phyloP scores from a whole-genome alignment of 2,888 invertebrate species.

The Drosophila borealis region DNA sequence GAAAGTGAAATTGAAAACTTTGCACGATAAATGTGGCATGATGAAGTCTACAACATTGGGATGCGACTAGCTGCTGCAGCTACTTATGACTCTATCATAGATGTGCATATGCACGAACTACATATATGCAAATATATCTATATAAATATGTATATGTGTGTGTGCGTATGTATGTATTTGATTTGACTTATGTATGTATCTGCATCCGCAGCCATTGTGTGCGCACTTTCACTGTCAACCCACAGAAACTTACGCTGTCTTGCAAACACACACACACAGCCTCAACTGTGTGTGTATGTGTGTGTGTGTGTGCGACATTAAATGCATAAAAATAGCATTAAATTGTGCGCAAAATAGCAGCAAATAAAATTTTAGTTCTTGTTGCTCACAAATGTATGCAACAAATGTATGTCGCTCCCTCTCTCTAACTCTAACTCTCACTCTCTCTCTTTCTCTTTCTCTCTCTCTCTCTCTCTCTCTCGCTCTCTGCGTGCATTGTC shows the following conservation, averaged over 20 bases:
- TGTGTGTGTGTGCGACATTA: conserved; percentile 55
- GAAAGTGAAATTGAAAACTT: conserved; percentile 81
- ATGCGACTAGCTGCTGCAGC: conserved; percentile 19
- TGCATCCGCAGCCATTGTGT: conserved; percentile 48
- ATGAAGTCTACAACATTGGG: conserved; percentile 18
- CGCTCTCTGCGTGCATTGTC: conserved; percentile 13
- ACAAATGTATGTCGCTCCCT: conserved; percentile 50
- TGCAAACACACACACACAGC: conserved; percentile 29
- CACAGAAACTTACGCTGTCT: conserved; percentile 54
- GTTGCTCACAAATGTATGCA: conserved; percentile 66
- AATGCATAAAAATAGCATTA: conserved; percentile 78
- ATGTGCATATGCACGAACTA: conserved; percentile 3
- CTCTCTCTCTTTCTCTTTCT: conserved; percentile 2
- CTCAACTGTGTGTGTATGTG: background rate
- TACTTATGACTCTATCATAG: conserved; percentile 45
- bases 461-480: background rate
- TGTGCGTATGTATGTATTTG: conserved; percentile 8
- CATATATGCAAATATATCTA: background rate
- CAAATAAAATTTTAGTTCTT: conserved; percentile 65
- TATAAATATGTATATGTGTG: conserved; percentile 7
- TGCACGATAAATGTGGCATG: conserved; percentile 60
- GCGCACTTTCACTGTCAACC: conserved; percentile 66
- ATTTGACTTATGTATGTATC: conserved; percentile 27
- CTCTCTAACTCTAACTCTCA: background rate
- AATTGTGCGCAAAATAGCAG: conserved; percentile 76